A percentile compares a stretch with the other conserved stretches of the same genome.
These are phyloP conservation scores for Colinus virginianus DNA, from an alignment of 2,113 vertebrate species.

Conservation along the genomic window DNA sequence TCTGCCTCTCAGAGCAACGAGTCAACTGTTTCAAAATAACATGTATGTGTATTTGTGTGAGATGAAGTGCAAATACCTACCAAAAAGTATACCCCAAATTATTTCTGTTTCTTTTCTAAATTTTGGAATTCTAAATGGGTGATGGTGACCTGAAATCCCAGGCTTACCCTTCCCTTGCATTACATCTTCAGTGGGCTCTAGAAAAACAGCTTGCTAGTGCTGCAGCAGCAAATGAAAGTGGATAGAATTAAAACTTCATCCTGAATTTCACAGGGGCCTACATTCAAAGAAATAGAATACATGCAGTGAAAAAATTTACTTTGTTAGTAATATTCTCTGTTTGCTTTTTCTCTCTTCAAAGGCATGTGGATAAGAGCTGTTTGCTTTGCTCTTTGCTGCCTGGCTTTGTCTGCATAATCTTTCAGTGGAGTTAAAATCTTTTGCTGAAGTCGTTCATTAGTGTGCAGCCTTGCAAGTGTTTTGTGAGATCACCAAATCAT, in stretches of 20 bases:
- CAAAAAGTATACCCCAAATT: neutral
- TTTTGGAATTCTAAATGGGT: neutral
- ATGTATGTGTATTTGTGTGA: neutral
- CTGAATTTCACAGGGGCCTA: neutral
- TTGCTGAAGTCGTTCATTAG: neutral
- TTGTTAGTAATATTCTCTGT: neutral
- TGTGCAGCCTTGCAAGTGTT: neutral
- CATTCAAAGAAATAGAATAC: slow-evolving; percentile 14
- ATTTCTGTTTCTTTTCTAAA: neutral
- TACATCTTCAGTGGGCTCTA: neutral
- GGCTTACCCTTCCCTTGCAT: neutral
- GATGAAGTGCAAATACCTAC: neutral
- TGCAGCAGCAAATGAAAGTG: neutral
- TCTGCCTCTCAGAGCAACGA: neutral
- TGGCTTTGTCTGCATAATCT: neutral
- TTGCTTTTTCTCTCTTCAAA: slow-evolving; percentile 24
- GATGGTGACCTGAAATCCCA: neutral
- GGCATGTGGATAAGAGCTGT: neutral
- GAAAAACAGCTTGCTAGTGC: neutral
- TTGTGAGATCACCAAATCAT: neutral
- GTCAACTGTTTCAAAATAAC: neutral
- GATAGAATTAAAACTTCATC: slow-evolving; percentile 14
- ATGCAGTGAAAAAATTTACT: slow-evolving; percentile 12
- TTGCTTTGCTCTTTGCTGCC: neutral
- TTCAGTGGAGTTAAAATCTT: slow-evolving; percentile 4